A percentile compares a stretch with the other conserved stretches of the same genome.
These are phyloP conservation scores for Amia ocellicauda DNA, from an alignment of 2,113 vertebrate genomes.

Conservation along the genomic window DNA sequence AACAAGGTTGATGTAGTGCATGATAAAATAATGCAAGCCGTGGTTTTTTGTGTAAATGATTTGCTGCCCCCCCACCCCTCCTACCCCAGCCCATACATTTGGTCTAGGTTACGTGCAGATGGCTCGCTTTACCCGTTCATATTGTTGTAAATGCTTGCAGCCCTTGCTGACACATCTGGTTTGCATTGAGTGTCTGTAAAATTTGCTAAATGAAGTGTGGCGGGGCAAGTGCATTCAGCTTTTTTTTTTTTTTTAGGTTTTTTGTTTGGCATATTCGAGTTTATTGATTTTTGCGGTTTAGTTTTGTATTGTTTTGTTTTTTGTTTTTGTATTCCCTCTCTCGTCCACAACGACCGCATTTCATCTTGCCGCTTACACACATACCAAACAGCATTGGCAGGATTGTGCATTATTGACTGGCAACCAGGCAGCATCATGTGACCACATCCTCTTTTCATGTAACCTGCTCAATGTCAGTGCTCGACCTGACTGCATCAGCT, in stretches of 20 bases:
- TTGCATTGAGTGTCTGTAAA: no score
- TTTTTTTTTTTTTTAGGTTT: no score
- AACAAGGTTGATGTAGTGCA: neutral
- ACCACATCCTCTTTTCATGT: no score
- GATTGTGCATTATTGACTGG: no score
- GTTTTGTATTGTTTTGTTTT: neutral
- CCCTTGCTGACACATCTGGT: slow-evolving; percentile 12
- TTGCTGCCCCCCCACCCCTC: neutral
- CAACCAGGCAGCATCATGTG: no score
- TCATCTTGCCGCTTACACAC: no score
- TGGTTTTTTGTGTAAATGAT: slow-evolving; percentile 5
- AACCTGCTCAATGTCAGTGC: no score
- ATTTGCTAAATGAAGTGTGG: neutral
- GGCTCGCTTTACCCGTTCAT: neutral
- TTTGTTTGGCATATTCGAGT: neutral
- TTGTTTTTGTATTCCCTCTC: neutral
- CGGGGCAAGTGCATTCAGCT: no score
- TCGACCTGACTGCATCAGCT: no score
- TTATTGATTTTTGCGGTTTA: neutral
- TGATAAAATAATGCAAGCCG: slow-evolving; percentile 13
- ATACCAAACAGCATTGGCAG: no score
- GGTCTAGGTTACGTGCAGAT: slow-evolving; percentile 21
- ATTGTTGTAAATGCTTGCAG: slow-evolving; percentile 7
- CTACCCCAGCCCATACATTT: neutral
- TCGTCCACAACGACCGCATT: no score